Evolutionary conservation across 2,888 invertebrate species (phyloP), one percentile per base, ranked within the genome.

Genomic region (Omphaloscelis lunosa): DNA sequence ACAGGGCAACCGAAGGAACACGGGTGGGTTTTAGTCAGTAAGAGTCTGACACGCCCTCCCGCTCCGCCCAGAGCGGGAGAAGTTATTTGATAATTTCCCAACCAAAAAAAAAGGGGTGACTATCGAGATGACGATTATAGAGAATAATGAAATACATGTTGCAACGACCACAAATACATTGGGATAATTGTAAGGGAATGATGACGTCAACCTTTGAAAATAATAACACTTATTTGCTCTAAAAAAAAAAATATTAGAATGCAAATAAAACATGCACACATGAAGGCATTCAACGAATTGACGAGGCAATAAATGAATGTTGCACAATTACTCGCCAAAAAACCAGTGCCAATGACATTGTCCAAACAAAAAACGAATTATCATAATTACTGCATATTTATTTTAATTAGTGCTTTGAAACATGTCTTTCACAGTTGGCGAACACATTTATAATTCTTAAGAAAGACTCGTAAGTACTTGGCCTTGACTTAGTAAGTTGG

Each of bases 341-440:
- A 48, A 48, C 53, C 34, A 62, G 29, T 39, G 4, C 70, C 39
- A 75, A 59, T 45, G 63, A 73, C 77, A 62, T 58, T n/a, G 70
- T 73, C 15, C 27, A 23, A 71, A 68, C 27, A 67, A 85, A 70
- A 72, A 62, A 41, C 12, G 34, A 65, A 74, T 11, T 39, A 73
- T 59, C 2, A 12, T 72, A 85, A 82, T 85, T 69, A 45, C 63
- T 48, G 17, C 61, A 48, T 39, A 61, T 69, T 83, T 62, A 83
- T 83, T 86, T 74, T 83, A 83, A 86, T 86, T 73, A 78, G 61
- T 27, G n/a, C 67, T 82, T 48, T 29, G 1, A 51, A 77, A 67
- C 41, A 17, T 59, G 72, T 77, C 65, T 70, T 77, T 70, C 67
- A 77, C 62, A 71, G 34, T 73, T 58, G 4, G 76, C 59, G 61